A percentile compares a stretch with the other conserved stretches of the same genome.
These are phyloP conservation scores for Eufriesea mexicana DNA, from an alignment of 1,140 invertebrate genomes.

Conservation along the genomic window DNA sequence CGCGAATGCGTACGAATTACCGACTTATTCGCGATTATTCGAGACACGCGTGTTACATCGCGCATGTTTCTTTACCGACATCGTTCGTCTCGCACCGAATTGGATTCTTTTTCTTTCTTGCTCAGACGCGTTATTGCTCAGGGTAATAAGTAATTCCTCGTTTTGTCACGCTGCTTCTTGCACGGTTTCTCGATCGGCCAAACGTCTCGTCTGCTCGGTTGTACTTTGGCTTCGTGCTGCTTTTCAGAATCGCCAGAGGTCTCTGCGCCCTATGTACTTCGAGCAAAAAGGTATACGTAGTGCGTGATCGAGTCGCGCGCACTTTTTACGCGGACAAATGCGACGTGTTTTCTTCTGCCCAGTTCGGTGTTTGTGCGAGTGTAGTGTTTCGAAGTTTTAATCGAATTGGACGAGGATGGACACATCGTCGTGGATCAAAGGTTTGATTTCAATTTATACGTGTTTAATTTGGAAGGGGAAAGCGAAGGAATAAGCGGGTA, in stretches of 20 bases:
- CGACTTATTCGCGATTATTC: background rate
- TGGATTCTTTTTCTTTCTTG: background rate
- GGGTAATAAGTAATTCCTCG: conserved; percentile 15
- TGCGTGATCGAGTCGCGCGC: background rate
- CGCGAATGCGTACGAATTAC: background rate
- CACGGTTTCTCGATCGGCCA: background rate
- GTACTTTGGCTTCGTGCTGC: background rate
- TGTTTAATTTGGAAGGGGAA: background rate
- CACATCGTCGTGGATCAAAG: background rate
- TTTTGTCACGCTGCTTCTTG: conserved; percentile 1
- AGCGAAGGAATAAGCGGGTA: background rate
- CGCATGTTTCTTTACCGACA: background rate
- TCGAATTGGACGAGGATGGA: no score
- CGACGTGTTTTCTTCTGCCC: background rate
- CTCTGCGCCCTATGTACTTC: no score
- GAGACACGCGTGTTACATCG: background rate
- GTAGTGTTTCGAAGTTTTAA: background rate
- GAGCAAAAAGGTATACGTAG: background rate
- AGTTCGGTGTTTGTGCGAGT: background rate
- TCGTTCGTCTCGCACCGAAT: background rate
- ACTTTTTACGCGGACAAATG: background rate
- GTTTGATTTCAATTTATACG: background rate
- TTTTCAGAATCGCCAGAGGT: background rate
- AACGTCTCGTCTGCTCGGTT: background rate
- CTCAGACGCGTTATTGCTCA: background rate